A percentile compares a stretch with the other conserved stretches of the same genome.
These are phyloP conservation scores for Sterrhoptilus dennistouni DNA, from an alignment of 2,113 vertebrate genomes.

Conservation along the genomic window DNA sequence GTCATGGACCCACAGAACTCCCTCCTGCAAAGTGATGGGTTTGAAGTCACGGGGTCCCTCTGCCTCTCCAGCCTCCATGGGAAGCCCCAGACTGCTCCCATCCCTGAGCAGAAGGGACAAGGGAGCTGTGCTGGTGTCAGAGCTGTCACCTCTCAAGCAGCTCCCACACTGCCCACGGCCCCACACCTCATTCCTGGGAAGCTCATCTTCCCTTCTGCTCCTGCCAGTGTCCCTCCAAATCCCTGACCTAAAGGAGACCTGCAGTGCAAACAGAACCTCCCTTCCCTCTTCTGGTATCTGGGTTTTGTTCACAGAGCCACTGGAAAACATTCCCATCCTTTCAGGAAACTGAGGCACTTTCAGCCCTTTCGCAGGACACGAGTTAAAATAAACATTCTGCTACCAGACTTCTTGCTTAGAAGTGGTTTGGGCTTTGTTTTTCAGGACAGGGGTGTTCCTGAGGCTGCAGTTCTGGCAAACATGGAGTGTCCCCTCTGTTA, in stretches of 20 bases:
- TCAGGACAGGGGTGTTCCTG: neutral
- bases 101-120: neutral
- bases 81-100: neutral
- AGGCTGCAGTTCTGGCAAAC: neutral
- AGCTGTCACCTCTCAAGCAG: neutral
- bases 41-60: rapidly evolving
- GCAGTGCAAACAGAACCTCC: neutral
- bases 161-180: neutral
- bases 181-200: rapidly evolving
- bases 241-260: neutral
- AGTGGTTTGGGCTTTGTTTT: neutral
- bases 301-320: neutral
- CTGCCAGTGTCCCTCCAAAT: rapidly evolving
- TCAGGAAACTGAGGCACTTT: neutral
- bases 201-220: neutral
- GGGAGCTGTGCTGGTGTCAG: neutral
- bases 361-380: rapidly evolving
- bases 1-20: rapidly evolving
- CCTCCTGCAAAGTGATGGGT: neutral
- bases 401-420: neutral
- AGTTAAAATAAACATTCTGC: neutral
- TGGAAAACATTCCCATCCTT: neutral
- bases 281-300: neutral
- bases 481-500: neutral
- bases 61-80: neutral